phyloP scores from a whole-genome alignment of 1,140 invertebrate genomes.

The Papilio machaon region DNA sequence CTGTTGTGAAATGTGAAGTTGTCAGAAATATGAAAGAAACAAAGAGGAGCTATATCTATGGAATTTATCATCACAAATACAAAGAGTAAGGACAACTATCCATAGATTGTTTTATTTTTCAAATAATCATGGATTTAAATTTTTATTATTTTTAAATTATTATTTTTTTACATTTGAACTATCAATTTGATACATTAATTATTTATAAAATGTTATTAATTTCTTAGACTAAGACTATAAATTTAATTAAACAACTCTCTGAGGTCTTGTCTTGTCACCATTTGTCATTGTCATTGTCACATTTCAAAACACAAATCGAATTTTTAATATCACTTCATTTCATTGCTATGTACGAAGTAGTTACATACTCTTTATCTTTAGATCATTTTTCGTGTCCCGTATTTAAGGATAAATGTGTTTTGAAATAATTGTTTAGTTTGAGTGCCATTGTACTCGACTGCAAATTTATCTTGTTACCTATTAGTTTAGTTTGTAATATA shows the following conservation, averaged over 20 bases:
- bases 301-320: background rate
- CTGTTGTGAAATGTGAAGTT: constrained; percentile 28
- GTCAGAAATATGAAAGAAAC: background rate
- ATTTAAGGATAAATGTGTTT: background rate
- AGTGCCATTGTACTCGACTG: background rate
- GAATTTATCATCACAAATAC: too few species aligned
- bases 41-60: background rate
- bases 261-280: background rate
- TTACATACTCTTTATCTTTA: too few species aligned
- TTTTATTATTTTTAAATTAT: too few species aligned
- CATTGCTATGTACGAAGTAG: too few species aligned
- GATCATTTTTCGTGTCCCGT: background rate
- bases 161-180: too few species aligned
- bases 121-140: too few species aligned
- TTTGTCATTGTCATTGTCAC: background rate
- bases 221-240: too few species aligned
- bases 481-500: background rate
- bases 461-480: background rate
- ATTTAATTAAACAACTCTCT: background rate
- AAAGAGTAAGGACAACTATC: background rate
- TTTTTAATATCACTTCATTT: too few species aligned
- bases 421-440: background rate
- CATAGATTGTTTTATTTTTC: too few species aligned
- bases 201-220: background rate
- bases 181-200: too few species aligned